Conservation (phyloP, 2,113 vertebrate genomes). For the Glaucomys volans region DNA sequence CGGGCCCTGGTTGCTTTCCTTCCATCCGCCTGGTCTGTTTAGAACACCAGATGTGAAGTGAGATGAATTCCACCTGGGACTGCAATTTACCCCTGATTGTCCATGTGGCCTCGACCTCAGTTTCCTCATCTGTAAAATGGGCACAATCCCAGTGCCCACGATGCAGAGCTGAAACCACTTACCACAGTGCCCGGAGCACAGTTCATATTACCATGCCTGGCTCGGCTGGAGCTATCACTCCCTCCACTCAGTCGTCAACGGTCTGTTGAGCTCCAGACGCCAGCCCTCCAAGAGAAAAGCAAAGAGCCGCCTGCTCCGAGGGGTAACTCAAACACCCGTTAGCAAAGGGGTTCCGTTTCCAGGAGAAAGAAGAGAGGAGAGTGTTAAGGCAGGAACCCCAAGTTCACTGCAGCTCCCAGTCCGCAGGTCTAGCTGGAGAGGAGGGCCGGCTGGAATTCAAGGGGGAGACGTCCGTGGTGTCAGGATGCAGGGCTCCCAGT, state of each 20-base stretch:
- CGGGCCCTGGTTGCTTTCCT: neutral
- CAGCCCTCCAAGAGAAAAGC: neutral
- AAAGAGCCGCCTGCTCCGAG: neutral
- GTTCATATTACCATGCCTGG: neutral
- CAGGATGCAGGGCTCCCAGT: neutral
- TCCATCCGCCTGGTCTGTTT: neutral
- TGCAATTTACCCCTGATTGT: neutral
- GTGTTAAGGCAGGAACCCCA: neutral
- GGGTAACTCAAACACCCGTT: neutral
- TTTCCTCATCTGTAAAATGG: neutral
- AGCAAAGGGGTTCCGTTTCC: neutral
- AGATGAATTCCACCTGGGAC: neutral
- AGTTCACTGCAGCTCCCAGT: neutral
- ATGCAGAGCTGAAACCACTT: neutral
- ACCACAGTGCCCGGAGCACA: neutral
- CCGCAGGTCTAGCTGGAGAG: neutral
- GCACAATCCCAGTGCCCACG: neutral
- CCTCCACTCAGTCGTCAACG: neutral
- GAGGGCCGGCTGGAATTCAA: neutral
- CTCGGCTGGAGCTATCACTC: neutral
- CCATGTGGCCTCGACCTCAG: neutral
- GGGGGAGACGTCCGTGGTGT: neutral
- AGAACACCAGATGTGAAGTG: neutral
- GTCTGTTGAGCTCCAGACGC: neutral
- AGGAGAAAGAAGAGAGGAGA: neutral